A percentile compares a stretch with the other conserved stretches of the same genome.
Evolutionary conservation across 2,888 invertebrate genomes (phyloP).

Genomic region (Spilosoma lubricipeda): DNA sequence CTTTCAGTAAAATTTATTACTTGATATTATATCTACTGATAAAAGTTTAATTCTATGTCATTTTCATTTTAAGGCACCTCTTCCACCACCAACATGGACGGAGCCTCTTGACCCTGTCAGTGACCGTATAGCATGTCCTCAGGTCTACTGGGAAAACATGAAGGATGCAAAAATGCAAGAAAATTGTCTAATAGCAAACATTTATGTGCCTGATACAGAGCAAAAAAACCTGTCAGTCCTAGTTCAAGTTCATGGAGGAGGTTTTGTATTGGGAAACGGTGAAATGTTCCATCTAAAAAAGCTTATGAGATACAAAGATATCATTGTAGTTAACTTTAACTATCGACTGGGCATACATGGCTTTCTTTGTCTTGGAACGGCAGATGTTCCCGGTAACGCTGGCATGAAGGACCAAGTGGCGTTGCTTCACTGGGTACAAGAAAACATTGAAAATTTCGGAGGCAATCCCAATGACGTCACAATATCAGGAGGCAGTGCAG

Average conservation of each 20-base stretch:
- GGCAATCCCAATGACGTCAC: slow-evolving; percentile 67
- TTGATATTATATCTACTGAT: too few relatives aligned
- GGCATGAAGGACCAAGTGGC: slow-evolving; percentile 58
- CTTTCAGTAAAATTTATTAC: too few relatives aligned
- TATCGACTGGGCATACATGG: slow-evolving; percentile 54
- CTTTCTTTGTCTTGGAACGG: slow-evolving; percentile 56
- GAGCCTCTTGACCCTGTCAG: slow-evolving; percentile 55
- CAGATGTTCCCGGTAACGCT: slow-evolving; percentile 55
- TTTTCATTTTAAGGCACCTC: slow-evolving; percentile 25
- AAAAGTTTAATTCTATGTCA: too few relatives aligned
- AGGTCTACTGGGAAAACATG: slow-evolving; percentile 20
- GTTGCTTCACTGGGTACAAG: slow-evolving; percentile 51
- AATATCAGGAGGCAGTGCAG: slow-evolving; percentile 63
- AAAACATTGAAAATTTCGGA: slow-evolving; percentile 63
- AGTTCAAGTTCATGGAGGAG: background rate
- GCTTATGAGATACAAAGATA: slow-evolving; percentile 38
- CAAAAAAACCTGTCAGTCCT: slow-evolving; percentile 15
- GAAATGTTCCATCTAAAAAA: slow-evolving; percentile 6
- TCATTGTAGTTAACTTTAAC: slow-evolving; percentile 59
- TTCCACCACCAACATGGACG: slow-evolving; percentile 45
- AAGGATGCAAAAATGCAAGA: slow-evolving; percentile 47
- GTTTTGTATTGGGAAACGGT: background rate
- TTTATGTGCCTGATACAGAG: slow-evolving; percentile 67
- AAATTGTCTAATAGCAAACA: slow-evolving; percentile 67
- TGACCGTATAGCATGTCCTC: slow-evolving; percentile 57